These are phyloP conservation scores for Cyanoramphus novaezelandiae DNA, from an alignment of 2,113 vertebrate genomes.

Conservation along the genomic window DNA sequence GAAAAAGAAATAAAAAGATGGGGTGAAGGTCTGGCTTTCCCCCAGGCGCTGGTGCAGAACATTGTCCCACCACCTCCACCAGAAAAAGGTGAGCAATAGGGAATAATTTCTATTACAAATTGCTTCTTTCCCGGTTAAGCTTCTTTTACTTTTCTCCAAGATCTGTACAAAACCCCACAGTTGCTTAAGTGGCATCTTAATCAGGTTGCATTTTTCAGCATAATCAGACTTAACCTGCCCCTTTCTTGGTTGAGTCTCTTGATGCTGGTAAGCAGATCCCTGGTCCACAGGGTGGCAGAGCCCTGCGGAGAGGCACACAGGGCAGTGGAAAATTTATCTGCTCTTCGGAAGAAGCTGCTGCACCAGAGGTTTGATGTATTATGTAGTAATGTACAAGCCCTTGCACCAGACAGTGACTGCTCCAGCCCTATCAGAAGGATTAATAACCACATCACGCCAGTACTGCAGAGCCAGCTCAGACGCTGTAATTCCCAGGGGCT, in stretches of 20 bases:
- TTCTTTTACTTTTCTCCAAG: background rate
- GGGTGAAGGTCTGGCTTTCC: background rate
- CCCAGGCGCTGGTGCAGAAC: accelerated
- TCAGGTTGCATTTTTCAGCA: background rate
- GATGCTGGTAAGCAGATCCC: background rate
- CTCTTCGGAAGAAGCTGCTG: background rate
- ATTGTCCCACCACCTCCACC: background rate
- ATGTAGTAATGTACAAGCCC: background rate
- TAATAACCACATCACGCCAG: background rate
- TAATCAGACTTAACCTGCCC: background rate
- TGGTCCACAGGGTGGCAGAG: accelerated
- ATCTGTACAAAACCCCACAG: background rate
- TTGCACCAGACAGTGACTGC: background rate
- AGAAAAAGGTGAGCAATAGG: background rate
- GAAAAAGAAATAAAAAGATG: background rate
- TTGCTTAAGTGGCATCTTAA: background rate
- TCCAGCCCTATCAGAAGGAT: background rate
- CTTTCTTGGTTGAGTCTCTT: background rate
- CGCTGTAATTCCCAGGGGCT: background rate
- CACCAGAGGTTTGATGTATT: background rate
- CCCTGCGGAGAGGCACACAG: background rate
- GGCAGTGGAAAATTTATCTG: background rate
- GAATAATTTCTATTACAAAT: background rate
- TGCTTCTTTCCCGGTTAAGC: background rate
- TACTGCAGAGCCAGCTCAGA: background rate